Conservation (phyloP, 2,888 invertebrate genomes). For the Autographa pulchrina region DNA sequence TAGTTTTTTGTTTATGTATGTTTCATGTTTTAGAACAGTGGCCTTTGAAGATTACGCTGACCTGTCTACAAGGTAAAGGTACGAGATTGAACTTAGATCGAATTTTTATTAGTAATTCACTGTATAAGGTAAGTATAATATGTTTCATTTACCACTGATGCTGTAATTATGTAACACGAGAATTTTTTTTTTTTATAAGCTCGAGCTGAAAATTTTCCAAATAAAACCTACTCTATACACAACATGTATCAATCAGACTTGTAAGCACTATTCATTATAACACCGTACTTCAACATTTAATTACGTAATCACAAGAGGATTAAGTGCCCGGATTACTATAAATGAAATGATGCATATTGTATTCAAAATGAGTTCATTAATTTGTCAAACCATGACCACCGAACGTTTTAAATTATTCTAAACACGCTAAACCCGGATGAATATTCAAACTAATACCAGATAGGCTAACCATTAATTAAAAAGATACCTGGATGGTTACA, state of each 20-base stretch:
- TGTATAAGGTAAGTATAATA: too few species aligned
- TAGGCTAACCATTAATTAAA: slow-evolving; percentile 50
- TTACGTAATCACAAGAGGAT: background rate
- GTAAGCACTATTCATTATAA: background rate
- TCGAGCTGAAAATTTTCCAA: background rate
- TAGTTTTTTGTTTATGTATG: background rate
- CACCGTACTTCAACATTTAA: background rate
- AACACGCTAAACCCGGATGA: slow-evolving; percentile 21
- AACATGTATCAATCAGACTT: background rate
- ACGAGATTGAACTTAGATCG: background rate
- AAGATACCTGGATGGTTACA: slow-evolving; percentile 39
- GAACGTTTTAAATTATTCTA: slow-evolving; percentile 49
- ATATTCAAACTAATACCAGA: slow-evolving; percentile 50
- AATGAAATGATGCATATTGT: slow-evolving; percentile 36
- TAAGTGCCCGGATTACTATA: slow-evolving; percentile 16
- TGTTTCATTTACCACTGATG: too few species aligned
- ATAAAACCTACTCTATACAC: background rate
- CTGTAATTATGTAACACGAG: too few species aligned
- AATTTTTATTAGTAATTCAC: too few species aligned
- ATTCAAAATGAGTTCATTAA: slow-evolving; percentile 49
- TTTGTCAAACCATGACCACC: slow-evolving; percentile 32
- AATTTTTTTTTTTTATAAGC: background rate
- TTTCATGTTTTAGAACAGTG: too few species aligned
- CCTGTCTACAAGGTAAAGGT: background rate
- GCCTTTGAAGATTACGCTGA: background rate